Conservation (phyloP, 2,888 invertebrate genomes). For the Drosophila nr. medialis region DNA sequence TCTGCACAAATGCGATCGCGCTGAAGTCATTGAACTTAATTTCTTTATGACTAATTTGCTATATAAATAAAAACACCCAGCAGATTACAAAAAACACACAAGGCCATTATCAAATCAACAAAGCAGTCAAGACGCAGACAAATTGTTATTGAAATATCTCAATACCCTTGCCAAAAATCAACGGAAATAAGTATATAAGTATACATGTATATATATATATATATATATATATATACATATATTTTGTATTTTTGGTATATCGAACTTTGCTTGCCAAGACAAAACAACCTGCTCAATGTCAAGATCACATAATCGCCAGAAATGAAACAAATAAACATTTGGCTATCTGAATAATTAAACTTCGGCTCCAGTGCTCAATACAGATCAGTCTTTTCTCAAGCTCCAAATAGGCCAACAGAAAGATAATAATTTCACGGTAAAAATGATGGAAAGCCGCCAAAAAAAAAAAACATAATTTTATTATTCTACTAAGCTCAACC, state of each 20-base stretch:
- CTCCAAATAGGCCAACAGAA: background rate
- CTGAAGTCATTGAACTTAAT: constrained; percentile 60
- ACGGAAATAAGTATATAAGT: background rate
- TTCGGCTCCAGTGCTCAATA: background rate
- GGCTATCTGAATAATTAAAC: background rate
- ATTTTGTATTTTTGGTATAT: constrained; percentile 8
- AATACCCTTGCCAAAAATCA: constrained; percentile 41
- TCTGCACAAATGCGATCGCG: constrained; percentile 55
- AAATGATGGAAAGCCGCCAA: constrained; percentile 15
- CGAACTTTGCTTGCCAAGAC: constrained; percentile 17
- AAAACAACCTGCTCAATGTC: constrained; percentile 39
- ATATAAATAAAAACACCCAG: constrained; percentile 16
- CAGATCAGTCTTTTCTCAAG: background rate
- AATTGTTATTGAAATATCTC: constrained; percentile 11
- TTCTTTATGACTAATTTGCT: constrained; percentile 49
- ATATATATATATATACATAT: too few species aligned
- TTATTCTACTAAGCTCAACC: constrained; percentile 14
- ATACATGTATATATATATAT: background rate
- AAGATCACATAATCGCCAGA: constrained; percentile 29
- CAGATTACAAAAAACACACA: constrained; percentile 37
- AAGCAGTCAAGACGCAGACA: constrained; percentile 8
- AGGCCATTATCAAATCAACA: constrained; percentile 21
- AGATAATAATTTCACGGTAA: constrained; percentile 30
- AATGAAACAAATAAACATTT: too few species aligned
- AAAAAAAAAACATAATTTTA: background rate